Percentiles rank a stretch among this genome's conserved stretches.
phyloP scores from a whole-genome alignment of 2,797 vertebrate genomes.

The Rhinogobio ventralis region DNA sequence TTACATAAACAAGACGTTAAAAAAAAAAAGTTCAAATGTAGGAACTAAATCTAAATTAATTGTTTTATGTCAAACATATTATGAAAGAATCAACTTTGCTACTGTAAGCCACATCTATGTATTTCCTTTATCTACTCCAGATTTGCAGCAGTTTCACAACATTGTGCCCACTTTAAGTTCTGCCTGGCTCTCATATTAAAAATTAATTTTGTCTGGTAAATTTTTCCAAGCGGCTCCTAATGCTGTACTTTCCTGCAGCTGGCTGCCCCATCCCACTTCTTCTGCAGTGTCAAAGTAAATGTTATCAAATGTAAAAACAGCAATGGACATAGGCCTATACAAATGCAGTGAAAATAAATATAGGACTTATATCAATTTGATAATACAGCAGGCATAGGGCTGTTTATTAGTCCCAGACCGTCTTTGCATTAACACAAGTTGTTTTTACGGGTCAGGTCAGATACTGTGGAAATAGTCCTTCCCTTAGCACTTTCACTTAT shows the following conservation, averaged over 20 bases:
- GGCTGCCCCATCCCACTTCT: not conserved
- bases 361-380: not conserved
- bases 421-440: not conserved
- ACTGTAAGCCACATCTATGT: not conserved
- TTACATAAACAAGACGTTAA: not conserved
- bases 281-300: not conserved
- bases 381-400: not conserved
- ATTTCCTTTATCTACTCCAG: not conserved
- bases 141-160: not conserved
- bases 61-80: not conserved
- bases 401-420: not conserved
- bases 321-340: not conserved
- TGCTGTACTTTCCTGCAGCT: not conserved
- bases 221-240: not conserved
- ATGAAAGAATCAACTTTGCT: not conserved
- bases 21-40: not conserved
- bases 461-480: not conserved
- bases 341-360: not conserved
- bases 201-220: not conserved
- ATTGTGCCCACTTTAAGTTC: not conserved
- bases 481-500: not conserved
- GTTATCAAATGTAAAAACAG: not conserved
- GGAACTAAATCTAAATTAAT: not conserved
- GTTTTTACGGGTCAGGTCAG: not conserved
- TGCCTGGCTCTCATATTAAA: not conserved